Base-by-base conservation (phyloP, 2,888 invertebrate species). In the Cremastinae sp. region DNA sequence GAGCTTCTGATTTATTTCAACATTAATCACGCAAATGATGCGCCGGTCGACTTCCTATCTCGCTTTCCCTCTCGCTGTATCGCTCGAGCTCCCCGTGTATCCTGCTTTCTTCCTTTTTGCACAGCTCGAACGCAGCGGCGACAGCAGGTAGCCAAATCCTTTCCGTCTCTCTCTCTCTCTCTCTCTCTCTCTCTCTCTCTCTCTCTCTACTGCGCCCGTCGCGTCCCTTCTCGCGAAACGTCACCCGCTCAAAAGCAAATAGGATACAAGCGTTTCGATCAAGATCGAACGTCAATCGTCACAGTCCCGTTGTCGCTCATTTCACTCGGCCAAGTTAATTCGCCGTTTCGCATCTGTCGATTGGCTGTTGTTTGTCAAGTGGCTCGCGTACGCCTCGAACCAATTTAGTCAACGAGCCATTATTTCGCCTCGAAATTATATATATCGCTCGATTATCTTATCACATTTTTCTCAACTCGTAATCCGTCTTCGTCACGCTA, bases 1-100 rank as follows among this genome's bases (percentile, higher is more conserved):
- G 84, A 82, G 82, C 86, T 84, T 83, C 87, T 89, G 88, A 89
- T 89, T 89, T 89, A 89, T 89, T 89, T 87, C 88, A 84, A 84
- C 89, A 89, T 89, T 89, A 89, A 89, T 89, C 89, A 89, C 87
- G 85, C 87, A 89, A 89, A 89, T 89, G 88, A 89, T 89, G 88
- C 85, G 85, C 85, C 85, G 80, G 78, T 82, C 64, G 74, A 64
- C 59, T 58, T 61, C 53, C 69, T 54, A 49, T 51, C 62, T 75
- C 77, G 20, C 69, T 75, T 78, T 79, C 83, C 80, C 87, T 85
- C 86, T 82, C 84, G 83, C 83, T 83, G 82, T 82, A 80, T 82
- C 81, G 83, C 79, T 80, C 81, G 75, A 80, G 73, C 49, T 69
- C 45, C 62, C 79, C 79, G 38, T 78, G 79, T 79, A 81, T 82